Base-by-base conservation (phyloP, 2,888 invertebrate species). In the Eilema depressum region DNA sequence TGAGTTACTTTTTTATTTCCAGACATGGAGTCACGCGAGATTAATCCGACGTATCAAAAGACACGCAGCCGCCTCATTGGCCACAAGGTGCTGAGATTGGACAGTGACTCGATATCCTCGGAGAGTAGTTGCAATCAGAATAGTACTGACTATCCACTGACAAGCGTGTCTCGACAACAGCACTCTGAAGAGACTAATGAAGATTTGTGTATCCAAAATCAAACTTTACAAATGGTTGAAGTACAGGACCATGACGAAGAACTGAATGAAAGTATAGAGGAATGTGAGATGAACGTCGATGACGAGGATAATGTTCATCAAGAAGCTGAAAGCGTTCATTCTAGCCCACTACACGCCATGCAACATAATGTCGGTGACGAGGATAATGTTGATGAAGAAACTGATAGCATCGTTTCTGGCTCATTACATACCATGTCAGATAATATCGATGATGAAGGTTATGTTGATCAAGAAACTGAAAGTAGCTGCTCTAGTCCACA, bases 11-110 rank as follows among this genome's bases (percentile, higher is more conserved):
- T 65, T 56, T 62, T 66, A 17, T 70, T 84, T 83, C 5, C 86
- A 91, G 94, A 89, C 81, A 94, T 94, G 95, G 95, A 94, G 90
- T 95, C 95, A 72, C 94, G 94, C 86, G 87, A 95, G 79, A 83
- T 95, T 75, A 95, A 95, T 85, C 57, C 72, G 17, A 89, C 92
- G 81, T 95, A 89, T 82, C 95, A 94, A 79, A 93, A 93, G 78
- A 89, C 93, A 57, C 90, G 91, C 12, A 95, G 92, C 80, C 89
- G 93, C 68, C 87, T 88, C 69, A 93, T 94, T 75, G 93, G 93
- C 67, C 94, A 92, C 82, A 93, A 93, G 78, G 85, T 93, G 64
- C 84, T 93, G 81, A 89, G 91, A 57, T 87, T 90, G 65, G 91
- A 91, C 23, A 94, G 93, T 69, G 92, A 93, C 76, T 94, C 94